phyloP scores from a whole-genome alignment of 2,888 invertebrate species.

The Nomada ferruginata region DNA sequence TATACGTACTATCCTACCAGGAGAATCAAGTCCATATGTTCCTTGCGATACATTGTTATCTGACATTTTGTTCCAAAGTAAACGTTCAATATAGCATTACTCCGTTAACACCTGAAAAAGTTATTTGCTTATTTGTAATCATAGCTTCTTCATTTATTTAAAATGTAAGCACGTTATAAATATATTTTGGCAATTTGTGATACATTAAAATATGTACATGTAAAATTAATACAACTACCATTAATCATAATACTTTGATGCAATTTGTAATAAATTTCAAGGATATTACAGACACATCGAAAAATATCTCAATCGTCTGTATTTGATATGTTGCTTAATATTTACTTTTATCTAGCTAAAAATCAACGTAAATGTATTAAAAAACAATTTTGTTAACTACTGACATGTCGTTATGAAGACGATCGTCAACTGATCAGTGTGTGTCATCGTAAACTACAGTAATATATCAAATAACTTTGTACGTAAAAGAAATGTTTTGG shows the following conservation, averaged over 20 bases:
- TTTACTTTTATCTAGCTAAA: not conserved
- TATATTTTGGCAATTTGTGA: not conserved
- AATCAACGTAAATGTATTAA: not conserved
- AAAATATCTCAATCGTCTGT: not conserved
- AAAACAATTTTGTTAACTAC: constrained; percentile 32
- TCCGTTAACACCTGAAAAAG: constrained; percentile 42
- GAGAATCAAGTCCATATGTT: constrained; percentile 72
- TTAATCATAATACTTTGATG: not conserved
- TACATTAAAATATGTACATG: not conserved
- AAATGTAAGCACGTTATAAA: not conserved
- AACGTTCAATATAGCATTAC: constrained; percentile 41
- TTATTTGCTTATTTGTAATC: not conserved
- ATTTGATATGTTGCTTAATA: constrained; percentile 1
- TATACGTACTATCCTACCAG: constrained; percentile 73
- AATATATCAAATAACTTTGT: constrained; percentile 8
- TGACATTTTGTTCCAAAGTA: constrained; percentile 74
- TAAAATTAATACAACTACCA: not conserved
- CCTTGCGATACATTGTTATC: constrained; percentile 73
- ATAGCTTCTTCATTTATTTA: not conserved
- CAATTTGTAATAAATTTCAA: constrained; percentile 14
- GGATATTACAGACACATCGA: constrained; percentile 1
- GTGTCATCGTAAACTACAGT: constrained; percentile 1
- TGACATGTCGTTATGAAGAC: constrained; percentile 17
- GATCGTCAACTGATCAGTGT: constrained; percentile 13
- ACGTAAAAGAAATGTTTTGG: not conserved